A percentile compares a stretch with the other conserved stretches of the same genome.
These are phyloP conservation scores for Craniophora ligustri DNA, from an alignment of 2,888 invertebrate genomes.

Conservation along the genomic window DNA sequence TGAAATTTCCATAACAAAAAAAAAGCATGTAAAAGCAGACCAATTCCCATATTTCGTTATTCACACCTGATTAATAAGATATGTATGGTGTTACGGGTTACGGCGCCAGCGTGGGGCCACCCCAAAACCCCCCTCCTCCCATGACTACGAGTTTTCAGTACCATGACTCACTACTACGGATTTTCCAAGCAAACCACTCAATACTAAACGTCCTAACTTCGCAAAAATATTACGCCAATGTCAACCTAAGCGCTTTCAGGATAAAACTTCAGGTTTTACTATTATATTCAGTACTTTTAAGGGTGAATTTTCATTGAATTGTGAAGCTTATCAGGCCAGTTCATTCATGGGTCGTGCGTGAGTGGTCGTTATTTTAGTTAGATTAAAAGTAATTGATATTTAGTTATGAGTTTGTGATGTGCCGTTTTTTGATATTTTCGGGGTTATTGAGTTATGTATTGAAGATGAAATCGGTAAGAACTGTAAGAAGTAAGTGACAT, in stretches of 20 bases:
- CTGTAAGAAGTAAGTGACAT: slow-evolving; percentile 44
- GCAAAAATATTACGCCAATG: slow-evolving; percentile 23
- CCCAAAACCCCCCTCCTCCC: slow-evolving; percentile 1
- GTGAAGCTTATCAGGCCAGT: slow-evolving; percentile 37
- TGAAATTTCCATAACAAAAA: slow-evolving; percentile 34
- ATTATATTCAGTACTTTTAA: slow-evolving; percentile 30
- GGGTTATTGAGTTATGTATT: slow-evolving; percentile 49
- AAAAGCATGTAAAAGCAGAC: slow-evolving; percentile 30
- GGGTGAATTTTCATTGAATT: slow-evolving; percentile 47
- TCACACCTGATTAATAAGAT: slow-evolving; percentile 59
- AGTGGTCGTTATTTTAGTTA: slow-evolving; percentile 46
- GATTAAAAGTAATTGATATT: slow-evolving; percentile 35
- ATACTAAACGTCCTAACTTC: slow-evolving; percentile 37
- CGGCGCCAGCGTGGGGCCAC: slow-evolving; percentile 32
- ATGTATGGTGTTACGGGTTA: slow-evolving; percentile 37
- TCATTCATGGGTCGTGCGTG: slow-evolving; percentile 54
- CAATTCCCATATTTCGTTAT: slow-evolving; percentile 43
- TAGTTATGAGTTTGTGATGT: slow-evolving; percentile 61
- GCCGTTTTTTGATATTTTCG: slow-evolving; percentile 56
- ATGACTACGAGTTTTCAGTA: slow-evolving; percentile 39
- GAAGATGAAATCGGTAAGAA: slow-evolving; percentile 42
- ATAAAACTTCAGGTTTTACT: slow-evolving; percentile 42
- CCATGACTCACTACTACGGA: slow-evolving; percentile 51
- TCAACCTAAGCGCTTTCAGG: slow-evolving; percentile 35
- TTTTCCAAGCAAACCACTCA: slow-evolving; percentile 41